phyloP scores from a whole-genome alignment of 1,140 invertebrate species.

The Tachypleus tridentatus region DNA sequence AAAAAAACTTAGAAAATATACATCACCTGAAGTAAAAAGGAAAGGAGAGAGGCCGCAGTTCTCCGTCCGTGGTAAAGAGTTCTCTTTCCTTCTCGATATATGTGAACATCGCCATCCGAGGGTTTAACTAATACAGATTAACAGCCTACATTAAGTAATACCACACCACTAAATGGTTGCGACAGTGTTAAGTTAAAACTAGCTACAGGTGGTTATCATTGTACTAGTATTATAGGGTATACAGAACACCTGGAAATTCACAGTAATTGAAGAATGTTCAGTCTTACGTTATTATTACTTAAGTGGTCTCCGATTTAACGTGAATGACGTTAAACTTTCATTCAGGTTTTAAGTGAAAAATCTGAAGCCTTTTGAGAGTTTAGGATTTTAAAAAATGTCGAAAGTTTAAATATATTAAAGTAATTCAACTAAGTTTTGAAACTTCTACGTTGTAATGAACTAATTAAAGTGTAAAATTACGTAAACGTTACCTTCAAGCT shows the following conservation, averaged over 20 bases:
- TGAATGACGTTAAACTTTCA: no score
- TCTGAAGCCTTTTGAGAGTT: neutral
- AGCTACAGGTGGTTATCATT: neutral
- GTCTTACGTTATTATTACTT: no score
- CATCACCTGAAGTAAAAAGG: conserved; percentile 13
- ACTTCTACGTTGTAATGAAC: neutral
- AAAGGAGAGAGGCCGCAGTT: conserved; percentile 10
- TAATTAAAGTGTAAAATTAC: no score
- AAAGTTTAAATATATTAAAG: neutral
- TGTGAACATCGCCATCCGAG: conserved; percentile 11
- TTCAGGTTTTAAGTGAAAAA: no score
- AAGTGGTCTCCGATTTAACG: no score
- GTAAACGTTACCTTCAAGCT: neutral
- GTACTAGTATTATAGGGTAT: neutral
- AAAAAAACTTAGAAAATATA: no score
- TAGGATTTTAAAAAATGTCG: neutral
- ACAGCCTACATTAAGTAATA: neutral
- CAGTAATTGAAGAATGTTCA: neutral
- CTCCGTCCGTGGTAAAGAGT: conserved; percentile 15
- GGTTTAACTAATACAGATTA: neutral
- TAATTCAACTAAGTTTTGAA: conserved; percentile 1
- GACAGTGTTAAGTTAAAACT: neutral
- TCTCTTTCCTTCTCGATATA: conserved; percentile 13
- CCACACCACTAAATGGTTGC: neutral
- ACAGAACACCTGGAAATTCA: neutral